These are phyloP conservation scores for Phlogophora meticulosa DNA, from an alignment of 2,888 invertebrate species.

Conservation along the genomic window DNA sequence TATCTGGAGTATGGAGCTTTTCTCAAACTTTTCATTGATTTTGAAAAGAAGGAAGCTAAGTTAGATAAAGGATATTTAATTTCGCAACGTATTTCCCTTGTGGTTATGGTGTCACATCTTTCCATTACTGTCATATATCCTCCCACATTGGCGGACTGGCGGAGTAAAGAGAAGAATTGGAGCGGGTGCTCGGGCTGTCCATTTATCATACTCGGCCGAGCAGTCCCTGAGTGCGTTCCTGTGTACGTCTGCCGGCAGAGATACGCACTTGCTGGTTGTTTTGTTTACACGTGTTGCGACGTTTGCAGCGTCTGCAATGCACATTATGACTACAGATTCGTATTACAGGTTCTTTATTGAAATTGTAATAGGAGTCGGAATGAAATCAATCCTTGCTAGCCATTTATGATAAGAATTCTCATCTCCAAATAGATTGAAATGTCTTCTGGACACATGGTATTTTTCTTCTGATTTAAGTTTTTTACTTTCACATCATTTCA, in stretches of 20 bases:
- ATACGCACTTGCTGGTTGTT: constrained; percentile 77
- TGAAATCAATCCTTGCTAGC: constrained; percentile 40
- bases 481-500: background rate
- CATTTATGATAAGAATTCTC: constrained; percentile 13
- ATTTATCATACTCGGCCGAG: constrained; percentile 87
- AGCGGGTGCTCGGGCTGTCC: constrained; percentile 75
- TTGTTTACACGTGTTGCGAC: constrained; percentile 80
- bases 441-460: background rate
- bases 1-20: constrained; percentile 21
- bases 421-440: constrained; percentile 13
- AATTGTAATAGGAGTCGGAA: constrained; percentile 47
- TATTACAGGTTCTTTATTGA: constrained; percentile 56
- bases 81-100: constrained; percentile 73
- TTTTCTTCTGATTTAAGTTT: background rate
- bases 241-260: constrained; percentile 78
- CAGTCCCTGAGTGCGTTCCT: constrained; percentile 86
- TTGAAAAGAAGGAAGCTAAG: constrained; percentile 31
- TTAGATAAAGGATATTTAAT: constrained; percentile 60
- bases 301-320: constrained; percentile 71
- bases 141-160: constrained; percentile 69
- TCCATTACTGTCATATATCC: constrained; percentile 84
- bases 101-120: constrained; percentile 78
- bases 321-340: constrained; percentile 66
- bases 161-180: constrained; percentile 81
- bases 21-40: constrained; percentile 47